Evolutionary conservation across 2,888 invertebrate species (phyloP).

Genomic region (Synanthedon myopaeformis): DNA sequence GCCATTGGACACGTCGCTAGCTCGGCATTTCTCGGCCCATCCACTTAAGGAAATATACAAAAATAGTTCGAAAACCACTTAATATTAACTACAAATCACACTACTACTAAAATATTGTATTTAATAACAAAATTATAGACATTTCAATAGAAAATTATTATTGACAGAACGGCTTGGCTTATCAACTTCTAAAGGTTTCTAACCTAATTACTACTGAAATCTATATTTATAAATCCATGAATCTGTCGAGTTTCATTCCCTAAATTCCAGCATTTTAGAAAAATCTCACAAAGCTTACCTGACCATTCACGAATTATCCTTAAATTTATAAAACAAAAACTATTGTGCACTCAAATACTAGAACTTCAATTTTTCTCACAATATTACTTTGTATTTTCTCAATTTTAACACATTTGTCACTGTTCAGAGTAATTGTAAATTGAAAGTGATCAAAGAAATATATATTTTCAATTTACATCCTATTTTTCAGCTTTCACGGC

Average conservation of each 20-base stretch:
- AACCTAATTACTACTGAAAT: conserved; percentile 52
- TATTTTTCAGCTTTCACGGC: conserved; percentile 62
- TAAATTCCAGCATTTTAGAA: conserved; percentile 7
- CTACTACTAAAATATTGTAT: conserved; percentile 20
- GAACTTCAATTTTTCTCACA: conserved; percentile 22
- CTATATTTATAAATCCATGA: conserved; percentile 15
- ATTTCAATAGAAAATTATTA: conserved; percentile 24
- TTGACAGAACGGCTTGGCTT: conserved; percentile 54
- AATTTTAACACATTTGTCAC: conserved; percentile 23
- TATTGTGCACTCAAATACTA: conserved; percentile 37
- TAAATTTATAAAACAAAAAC: conserved; percentile 45
- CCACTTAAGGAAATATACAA: conserved; percentile 65
- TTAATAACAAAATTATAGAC: conserved; percentile 20
- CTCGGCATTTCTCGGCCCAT: conserved; percentile 59
- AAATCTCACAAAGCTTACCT: conserved; percentile 41
- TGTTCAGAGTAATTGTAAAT: conserved; percentile 27
- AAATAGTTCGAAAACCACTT: conserved; percentile 46
- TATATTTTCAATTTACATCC: conserved; percentile 31
- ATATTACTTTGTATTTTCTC: conserved; percentile 20
- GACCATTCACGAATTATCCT: conserved; percentile 61
- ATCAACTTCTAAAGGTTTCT: conserved; percentile 60
- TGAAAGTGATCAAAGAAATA: conserved; percentile 23
- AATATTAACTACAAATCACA: conserved; percentile 28
- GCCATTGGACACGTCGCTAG: conserved; percentile 72
- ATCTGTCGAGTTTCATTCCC: conserved; percentile 11